These are phyloP conservation scores for Podarcis lilfordi DNA, from an alignment of 2,797 vertebrate species.

Conservation along the genomic window DNA sequence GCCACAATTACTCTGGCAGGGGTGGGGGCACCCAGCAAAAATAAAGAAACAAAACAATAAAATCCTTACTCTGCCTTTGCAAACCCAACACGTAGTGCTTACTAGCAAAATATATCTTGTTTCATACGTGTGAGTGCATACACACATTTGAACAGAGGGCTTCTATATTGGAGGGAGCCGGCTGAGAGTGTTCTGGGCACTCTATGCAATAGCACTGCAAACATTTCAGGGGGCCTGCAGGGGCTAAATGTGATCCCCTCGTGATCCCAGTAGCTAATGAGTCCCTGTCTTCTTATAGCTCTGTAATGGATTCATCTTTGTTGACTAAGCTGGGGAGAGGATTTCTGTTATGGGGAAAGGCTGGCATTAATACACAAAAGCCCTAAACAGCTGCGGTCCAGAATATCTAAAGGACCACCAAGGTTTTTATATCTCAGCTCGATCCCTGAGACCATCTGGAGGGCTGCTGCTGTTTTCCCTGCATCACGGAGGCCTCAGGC, in stretches of 20 bases:
- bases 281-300: not conserved
- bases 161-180: too few relatives aligned
- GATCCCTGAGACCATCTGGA: too few relatives aligned
- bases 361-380: too few relatives aligned
- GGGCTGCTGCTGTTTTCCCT: too few relatives aligned
- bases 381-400: too few relatives aligned
- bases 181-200: not conserved
- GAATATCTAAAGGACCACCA: too few relatives aligned
- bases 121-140: not conserved
- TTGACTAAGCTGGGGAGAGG: not conserved
- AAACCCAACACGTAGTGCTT: not conserved
- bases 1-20: slow-evolving; percentile 49
- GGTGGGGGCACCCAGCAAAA: slow-evolving; percentile 54
- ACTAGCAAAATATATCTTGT: not conserved
- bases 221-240: not conserved
- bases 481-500: too few relatives aligned
- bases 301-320: not conserved
- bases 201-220: not conserved
- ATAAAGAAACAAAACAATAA: slow-evolving; percentile 65
- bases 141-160: not conserved
- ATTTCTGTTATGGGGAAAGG: not conserved
- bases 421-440: too few relatives aligned
- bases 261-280: not conserved
- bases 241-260: too few relatives aligned
- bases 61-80: slow-evolving; percentile 49